These are phyloP conservation scores for Huso huso DNA, from an alignment of 2,797 vertebrate genomes.

Conservation along the genomic window DNA sequence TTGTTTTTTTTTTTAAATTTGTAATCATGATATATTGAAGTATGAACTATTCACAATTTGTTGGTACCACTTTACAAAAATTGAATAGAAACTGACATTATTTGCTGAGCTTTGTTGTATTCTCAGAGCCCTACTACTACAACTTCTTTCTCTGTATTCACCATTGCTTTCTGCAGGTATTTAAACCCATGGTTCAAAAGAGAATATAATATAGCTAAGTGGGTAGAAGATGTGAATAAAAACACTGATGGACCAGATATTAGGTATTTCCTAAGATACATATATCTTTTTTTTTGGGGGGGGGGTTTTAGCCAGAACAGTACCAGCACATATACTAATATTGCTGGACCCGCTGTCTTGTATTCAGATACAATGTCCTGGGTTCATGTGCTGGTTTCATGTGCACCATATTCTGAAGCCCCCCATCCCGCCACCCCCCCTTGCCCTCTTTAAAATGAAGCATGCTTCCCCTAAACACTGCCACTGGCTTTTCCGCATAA, in stretches of 20 bases:
- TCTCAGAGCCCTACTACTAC: slow-evolving; percentile 72
- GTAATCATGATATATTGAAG: too few relatives aligned
- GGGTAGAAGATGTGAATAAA: slow-evolving; percentile 99
- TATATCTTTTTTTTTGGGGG: slow-evolving; percentile 46
- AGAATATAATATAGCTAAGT: slow-evolving; percentile 99
- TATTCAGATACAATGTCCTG: slow-evolving; percentile 57
- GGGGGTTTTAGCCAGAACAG: slow-evolving; percentile 49
- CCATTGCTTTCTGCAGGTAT: slow-evolving; percentile 93
- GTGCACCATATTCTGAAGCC: slow-evolving; percentile 47
- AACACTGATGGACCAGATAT: slow-evolving; percentile 96
- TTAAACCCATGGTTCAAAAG: slow-evolving; percentile 98
- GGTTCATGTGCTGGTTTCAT: slow-evolving; percentile 48
- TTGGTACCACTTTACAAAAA: too few relatives aligned
- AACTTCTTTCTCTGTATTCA: slow-evolving; percentile 80
- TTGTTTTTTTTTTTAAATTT: too few relatives aligned
- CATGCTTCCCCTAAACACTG: slow-evolving; percentile 30
- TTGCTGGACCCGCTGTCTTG: slow-evolving; percentile 47
- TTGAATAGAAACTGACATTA: too few relatives aligned
- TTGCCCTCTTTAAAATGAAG: slow-evolving; percentile 44
- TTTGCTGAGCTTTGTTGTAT: slow-evolving; percentile 80
- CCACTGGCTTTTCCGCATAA: slow-evolving; percentile 54
- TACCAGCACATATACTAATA: slow-evolving; percentile 47
- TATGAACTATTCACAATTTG: too few relatives aligned
- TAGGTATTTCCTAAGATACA: slow-evolving; percentile 86
- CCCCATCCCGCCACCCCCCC: slow-evolving; percentile 26